These are phyloP conservation scores for Creontiades dilutus DNA, from an alignment of 2,888 invertebrate genomes.

Conservation along the genomic window DNA sequence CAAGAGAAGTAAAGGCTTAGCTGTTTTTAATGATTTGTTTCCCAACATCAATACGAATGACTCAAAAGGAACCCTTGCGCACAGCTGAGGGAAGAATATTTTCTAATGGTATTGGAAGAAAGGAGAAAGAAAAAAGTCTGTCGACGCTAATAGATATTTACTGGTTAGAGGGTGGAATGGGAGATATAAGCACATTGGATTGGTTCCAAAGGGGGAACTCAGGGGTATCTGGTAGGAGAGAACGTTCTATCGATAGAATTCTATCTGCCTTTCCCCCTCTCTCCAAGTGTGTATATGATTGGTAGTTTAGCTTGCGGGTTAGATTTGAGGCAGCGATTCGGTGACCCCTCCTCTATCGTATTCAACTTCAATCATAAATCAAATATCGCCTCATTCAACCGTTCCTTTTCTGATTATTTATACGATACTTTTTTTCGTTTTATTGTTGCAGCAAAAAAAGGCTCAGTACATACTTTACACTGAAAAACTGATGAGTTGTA, in stretches of 20 bases:
- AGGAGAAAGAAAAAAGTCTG: not conserved
- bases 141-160: conserved; percentile 51
- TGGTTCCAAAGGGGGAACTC: conserved; percentile 32
- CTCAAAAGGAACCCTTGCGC: not conserved
- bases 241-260: conserved; percentile 43
- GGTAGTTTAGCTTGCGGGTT: conserved; percentile 41
- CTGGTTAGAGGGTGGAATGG: conserved; percentile 47
- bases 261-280: conserved; percentile 21
- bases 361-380: conserved; percentile 51
- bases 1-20: no score
- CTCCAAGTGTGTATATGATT: conserved; percentile 45
- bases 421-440: not conserved
- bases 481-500: no score
- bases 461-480: no score
- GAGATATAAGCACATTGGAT: conserved; percentile 53
- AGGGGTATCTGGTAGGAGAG: conserved; percentile 1
- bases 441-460: no score
- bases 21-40: not conserved
- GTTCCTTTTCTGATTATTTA: conserved; percentile 29
- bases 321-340: conserved; percentile 49
- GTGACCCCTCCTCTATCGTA: not conserved
- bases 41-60: not conserved
- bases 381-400: conserved; percentile 20
- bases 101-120: conserved; percentile 43
- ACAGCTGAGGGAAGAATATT: conserved; percentile 15